These are phyloP conservation scores for Scomberomorus guttatus DNA, from an alignment of 2,797 vertebrate genomes.

Conservation along the genomic window DNA sequence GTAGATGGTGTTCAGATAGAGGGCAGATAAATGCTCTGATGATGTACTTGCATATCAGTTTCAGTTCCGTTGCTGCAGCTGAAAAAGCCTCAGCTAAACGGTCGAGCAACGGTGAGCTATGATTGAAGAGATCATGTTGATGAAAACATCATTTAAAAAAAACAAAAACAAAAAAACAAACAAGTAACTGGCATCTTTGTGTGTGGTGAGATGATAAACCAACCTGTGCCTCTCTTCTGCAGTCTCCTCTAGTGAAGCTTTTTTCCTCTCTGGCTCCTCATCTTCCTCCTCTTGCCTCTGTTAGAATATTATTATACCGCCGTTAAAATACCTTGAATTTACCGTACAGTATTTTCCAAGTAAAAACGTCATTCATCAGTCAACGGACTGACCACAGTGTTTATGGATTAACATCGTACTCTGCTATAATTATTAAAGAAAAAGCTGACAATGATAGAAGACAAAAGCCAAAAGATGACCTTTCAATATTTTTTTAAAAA, in stretches of 20 bases:
- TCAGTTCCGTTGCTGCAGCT: conserved; percentile 48
- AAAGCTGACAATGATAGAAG: background rate
- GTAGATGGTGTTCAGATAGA: conserved; percentile 59
- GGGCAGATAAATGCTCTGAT: conserved; percentile 45
- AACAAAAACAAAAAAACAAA: background rate
- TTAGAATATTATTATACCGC: conserved; percentile 27
- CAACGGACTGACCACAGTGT: background rate
- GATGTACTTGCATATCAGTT: conserved; percentile 32
- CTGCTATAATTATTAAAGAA: background rate
- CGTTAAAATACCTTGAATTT: background rate
- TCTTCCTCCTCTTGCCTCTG: conserved; percentile 85
- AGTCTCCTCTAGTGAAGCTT: conserved; percentile 77
- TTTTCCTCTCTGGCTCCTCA: conserved; percentile 86
- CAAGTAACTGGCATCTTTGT: background rate
- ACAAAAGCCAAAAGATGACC: background rate
- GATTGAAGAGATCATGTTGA: background rate
- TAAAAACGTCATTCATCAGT: conserved; percentile 1
- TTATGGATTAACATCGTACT: background rate
- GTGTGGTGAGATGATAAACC: conserved; percentile 24
- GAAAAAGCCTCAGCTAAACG: conserved; percentile 11
- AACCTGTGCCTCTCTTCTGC: conserved; percentile 89
- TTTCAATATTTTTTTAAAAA: background rate
- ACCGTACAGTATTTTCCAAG: background rate
- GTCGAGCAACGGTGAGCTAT: background rate
- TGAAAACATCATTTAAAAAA: background rate